Base-by-base conservation (phyloP, 2,888 invertebrate species). In the Drosophila subsilvestris region DNA sequence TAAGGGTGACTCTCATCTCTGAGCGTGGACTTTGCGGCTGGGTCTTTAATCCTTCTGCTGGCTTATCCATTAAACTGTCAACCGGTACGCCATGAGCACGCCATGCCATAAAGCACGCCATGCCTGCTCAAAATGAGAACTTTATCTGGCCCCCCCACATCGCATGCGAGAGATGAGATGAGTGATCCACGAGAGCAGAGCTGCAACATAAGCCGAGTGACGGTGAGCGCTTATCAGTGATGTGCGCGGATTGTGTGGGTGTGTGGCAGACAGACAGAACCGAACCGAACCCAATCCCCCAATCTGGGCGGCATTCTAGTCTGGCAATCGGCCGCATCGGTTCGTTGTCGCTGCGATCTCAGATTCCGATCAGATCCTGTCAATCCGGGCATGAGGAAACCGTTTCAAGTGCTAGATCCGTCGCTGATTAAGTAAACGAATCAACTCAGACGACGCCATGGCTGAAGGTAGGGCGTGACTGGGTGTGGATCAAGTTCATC, bases 141-240 rank as follows among this genome's bases (percentile, higher is more conserved):
- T 70, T 51, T 56, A 62, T 71, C 63, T 37, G 43, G 37, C 32
- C 17, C 60, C 32, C 32, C 17, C 25, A 45, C 43, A 50, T 55
- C 32, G 63, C 72, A 72, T 71, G 72, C 57, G 44, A 43, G 44
- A 43, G 59, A 63, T 63, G 63, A 43, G 54, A 58, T 25, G 63
- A 43, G 54, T 53, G 67, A 71, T 63, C 37, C 63, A 71, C 63
- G 71, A 72, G 71, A 63, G 53, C 56, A 53, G 69, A 78, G 78
- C 76, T 74, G 69, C 63, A 72, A 73, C 80, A 78, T 74, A 67
- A 58, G 63, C 70, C 67, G 61, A 53, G 53, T 63, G 75, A 62
- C 17, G 62, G 47, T 6, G 37, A 37, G 37, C 71, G 78, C 68
- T 86, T 86, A 86, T 83, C 86, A 83, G 84, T 85, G 74, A 67